A percentile compares a stretch with the other conserved stretches of the same genome.
Evolutionary conservation across 2,797 vertebrate genomes (phyloP).

Genomic region (Falco cherrug): DNA sequence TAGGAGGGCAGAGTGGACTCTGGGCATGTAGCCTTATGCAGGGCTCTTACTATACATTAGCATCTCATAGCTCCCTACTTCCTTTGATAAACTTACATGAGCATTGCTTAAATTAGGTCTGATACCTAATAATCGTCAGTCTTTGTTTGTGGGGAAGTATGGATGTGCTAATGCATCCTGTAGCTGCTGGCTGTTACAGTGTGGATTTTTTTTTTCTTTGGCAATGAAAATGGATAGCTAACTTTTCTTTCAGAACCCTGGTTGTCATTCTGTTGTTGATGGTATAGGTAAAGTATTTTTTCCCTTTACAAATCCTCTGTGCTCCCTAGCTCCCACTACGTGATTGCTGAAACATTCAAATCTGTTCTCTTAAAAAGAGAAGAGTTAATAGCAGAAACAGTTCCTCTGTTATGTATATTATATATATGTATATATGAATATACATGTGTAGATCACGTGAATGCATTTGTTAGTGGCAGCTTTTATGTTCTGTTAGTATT

Average conservation of each 20-base stretch:
- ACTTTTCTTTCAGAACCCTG: not conserved
- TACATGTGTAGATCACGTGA: not conserved
- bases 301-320: not conserved
- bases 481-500: not conserved
- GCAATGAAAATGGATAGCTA: not conserved
- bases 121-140: not conserved
- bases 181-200: not conserved
- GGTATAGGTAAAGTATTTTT: not conserved
- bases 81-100: not conserved
- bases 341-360: not conserved
- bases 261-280: not conserved
- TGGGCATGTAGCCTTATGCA: not conserved
- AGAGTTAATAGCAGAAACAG: not conserved
- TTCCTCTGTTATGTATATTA: not conserved
- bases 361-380: not conserved
- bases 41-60: not conserved
- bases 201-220: not conserved
- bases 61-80: not conserved
- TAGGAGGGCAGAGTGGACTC: not conserved
- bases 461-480: not conserved
- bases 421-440: not conserved
- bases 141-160: not conserved
- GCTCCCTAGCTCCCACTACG: not conserved
- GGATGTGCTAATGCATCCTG: not conserved
- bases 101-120: not conserved